phyloP scores from a whole-genome alignment of 2,797 vertebrate species.

The Pangasius mekongensis region DNA sequence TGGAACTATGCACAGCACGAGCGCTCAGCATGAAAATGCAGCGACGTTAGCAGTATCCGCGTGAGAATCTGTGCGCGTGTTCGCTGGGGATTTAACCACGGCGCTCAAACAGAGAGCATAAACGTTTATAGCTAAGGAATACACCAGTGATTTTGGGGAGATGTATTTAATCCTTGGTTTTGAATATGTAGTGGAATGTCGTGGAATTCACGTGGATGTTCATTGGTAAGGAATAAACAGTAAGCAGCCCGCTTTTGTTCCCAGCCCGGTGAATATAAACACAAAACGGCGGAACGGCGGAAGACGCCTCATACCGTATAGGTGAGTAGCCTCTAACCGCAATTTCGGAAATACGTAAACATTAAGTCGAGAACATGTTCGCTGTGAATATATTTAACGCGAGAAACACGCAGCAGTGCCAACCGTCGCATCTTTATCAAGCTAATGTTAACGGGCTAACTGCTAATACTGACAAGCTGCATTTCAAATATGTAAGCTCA shows the following conservation, averaged over 20 bases:
- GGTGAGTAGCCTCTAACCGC: slow-evolving; percentile 42
- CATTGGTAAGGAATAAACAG: slow-evolving; percentile 11
- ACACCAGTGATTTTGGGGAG: background rate
- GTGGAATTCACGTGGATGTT: slow-evolving; percentile 1
- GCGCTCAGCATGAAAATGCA: background rate
- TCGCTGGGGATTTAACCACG: slow-evolving; percentile 64
- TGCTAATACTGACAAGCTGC: background rate
- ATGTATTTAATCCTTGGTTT: background rate
- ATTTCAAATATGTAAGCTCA: background rate
- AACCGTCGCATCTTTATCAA: background rate
- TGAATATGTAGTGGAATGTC: background rate
- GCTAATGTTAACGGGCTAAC: background rate
- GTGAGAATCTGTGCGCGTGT: slow-evolving; percentile 11
- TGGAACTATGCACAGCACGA: background rate
- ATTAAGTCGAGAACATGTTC: background rate
- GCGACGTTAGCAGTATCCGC: background rate
- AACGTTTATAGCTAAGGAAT: background rate
- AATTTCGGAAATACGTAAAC: background rate
- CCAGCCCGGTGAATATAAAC: slow-evolving; percentile 21
- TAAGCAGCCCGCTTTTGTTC: slow-evolving; percentile 15
- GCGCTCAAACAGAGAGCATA: slow-evolving; percentile 48
- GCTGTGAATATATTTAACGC: background rate
- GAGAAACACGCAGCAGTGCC: background rate
- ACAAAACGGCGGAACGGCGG: slow-evolving; percentile 36
- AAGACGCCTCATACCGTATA: slow-evolving; percentile 46